phyloP scores from a whole-genome alignment of 2,113 vertebrate genomes.

The Pachycephala philippinensis region DNA sequence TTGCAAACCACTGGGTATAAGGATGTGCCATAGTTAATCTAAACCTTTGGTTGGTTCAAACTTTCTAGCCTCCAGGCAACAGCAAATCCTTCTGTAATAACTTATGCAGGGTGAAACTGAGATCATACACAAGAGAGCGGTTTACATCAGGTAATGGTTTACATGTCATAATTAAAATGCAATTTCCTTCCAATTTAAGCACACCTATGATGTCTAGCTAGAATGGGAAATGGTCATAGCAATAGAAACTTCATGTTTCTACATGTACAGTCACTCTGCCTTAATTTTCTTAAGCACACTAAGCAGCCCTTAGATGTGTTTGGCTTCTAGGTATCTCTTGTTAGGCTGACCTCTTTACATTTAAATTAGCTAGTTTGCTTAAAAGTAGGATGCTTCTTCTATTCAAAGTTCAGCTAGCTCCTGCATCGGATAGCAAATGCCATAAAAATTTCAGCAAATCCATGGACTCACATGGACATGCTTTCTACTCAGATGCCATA shows the following conservation, averaged over 20 bases:
- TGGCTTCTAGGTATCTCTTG: background rate
- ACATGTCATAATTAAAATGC: background rate
- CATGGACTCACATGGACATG: background rate
- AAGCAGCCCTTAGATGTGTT: background rate
- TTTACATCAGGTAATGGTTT: background rate
- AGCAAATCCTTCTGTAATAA: background rate
- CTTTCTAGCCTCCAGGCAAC: background rate
- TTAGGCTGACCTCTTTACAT: background rate
- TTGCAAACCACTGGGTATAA: background rate
- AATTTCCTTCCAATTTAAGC: background rate
- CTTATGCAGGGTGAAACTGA: background rate
- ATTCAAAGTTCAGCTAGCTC: background rate
- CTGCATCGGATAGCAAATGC: background rate
- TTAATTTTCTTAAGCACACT: conserved; percentile 3
- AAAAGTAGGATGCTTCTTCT: background rate
- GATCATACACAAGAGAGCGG: background rate
- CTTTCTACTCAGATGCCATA: background rate
- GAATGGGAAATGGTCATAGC: background rate
- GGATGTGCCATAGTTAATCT: background rate
- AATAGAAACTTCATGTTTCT: background rate
- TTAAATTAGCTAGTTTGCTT: conserved; percentile 10
- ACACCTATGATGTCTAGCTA: background rate
- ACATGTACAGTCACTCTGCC: background rate
- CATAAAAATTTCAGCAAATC: background rate
- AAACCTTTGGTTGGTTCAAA: background rate